Evolutionary conservation across 2,797 vertebrate genomes (phyloP).

Genomic region (Hoplostethus mediterraneus): DNA sequence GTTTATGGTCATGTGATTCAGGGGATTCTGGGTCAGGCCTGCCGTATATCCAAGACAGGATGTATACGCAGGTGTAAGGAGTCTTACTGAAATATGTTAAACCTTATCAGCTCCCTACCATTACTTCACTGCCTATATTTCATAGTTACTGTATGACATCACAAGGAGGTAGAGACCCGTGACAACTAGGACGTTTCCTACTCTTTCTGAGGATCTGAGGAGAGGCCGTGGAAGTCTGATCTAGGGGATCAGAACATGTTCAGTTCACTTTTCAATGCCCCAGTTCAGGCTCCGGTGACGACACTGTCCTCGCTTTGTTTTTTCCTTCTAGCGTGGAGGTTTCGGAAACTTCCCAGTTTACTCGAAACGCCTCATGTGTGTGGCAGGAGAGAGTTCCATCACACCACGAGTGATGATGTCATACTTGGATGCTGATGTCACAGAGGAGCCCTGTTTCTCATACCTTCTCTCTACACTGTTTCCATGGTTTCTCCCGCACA

Average conservation of each 20-base stretch:
- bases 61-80: slow-evolving; percentile 6
- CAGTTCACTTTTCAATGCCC: slow-evolving; percentile 29
- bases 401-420: slow-evolving; percentile 56
- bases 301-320: slow-evolving; percentile 41
- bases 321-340: slow-evolving; percentile 25
- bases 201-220: slow-evolving; percentile 20
- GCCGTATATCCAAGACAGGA: slow-evolving; percentile 12
- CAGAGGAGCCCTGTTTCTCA: slow-evolving; percentile 55
- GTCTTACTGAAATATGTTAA: too few relatives aligned
- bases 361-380: slow-evolving; percentile 39
- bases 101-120: background rate
- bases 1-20: slow-evolving; percentile 19
- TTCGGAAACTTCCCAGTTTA: slow-evolving; percentile 45
- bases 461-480: slow-evolving; percentile 26
- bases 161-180: slow-evolving; percentile 31
- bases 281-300: slow-evolving; percentile 36
- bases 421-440: slow-evolving; percentile 51
- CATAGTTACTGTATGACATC: slow-evolving; percentile 67
- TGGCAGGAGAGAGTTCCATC: slow-evolving; percentile 48
- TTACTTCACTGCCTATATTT: slow-evolving; percentile 46
- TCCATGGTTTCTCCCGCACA: slow-evolving; percentile 54
- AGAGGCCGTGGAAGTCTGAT: slow-evolving; percentile 26
- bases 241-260: slow-evolving; percentile 2
- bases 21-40: slow-evolving; percentile 49
- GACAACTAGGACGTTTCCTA: slow-evolving; percentile 52